Evolutionary conservation across 2,113 vertebrate species (phyloP).

Genomic region (Amblyopsis rosae): DNA sequence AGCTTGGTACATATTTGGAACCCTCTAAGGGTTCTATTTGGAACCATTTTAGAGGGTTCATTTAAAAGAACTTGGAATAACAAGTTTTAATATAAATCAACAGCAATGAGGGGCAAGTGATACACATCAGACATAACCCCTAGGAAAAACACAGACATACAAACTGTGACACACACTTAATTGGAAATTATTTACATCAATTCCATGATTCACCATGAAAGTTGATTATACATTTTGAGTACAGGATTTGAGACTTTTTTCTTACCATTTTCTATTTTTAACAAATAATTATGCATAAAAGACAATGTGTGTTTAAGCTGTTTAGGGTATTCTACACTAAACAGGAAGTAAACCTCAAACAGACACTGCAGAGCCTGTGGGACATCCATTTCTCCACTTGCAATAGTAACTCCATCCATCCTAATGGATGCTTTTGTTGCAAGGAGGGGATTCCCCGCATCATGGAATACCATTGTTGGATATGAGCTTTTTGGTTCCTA

Average conservation of each 20-base stretch:
- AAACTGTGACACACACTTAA: not conserved
- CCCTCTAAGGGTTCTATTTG: no score
- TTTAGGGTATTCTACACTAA: slow-evolving; percentile 2
- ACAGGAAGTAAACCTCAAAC: slow-evolving; percentile 6
- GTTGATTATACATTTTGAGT: slow-evolving; percentile 3
- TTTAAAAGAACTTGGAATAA: no score
- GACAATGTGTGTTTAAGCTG: not conserved
- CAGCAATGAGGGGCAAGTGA: no score
- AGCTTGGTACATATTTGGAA: no score
- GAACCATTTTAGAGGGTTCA: no score
- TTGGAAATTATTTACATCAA: slow-evolving; percentile 6
- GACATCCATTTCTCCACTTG: slow-evolving; percentile 8
- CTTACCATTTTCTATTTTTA: no score
- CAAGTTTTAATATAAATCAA: no score
- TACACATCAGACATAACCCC: no score
- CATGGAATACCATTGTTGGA: not conserved
- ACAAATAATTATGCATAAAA: slow-evolving; percentile 3
- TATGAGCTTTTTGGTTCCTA: slow-evolving; percentile 7
- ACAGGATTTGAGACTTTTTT: not conserved
- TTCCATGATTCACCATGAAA: slow-evolving; percentile 4
- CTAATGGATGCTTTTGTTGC: slow-evolving; percentile 6
- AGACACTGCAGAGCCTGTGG: slow-evolving; percentile 16
- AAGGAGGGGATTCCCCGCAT: slow-evolving; percentile 5
- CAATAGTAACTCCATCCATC: slow-evolving; percentile 5
- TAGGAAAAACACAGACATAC: no score